phyloP scores from a whole-genome alignment of 2,797 vertebrate genomes.

The Acridotheres tristis region DNA sequence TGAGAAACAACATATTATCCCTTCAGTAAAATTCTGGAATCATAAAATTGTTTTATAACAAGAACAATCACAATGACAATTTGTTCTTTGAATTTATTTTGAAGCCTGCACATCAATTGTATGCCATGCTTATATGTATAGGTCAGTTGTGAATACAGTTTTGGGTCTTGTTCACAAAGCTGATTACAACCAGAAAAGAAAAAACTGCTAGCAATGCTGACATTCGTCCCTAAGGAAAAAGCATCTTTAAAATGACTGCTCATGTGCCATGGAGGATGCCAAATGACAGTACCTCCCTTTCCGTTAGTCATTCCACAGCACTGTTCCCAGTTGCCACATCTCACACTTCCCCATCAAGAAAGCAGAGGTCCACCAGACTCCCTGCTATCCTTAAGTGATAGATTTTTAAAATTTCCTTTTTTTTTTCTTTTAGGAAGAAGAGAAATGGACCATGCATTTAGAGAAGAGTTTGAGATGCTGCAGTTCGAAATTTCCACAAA shows the following conservation, averaged over 20 bases:
- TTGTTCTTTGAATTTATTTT: neutral
- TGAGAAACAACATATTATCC: neutral
- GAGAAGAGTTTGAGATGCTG: neutral
- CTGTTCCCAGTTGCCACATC: neutral
- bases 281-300: neutral
- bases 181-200: neutral
- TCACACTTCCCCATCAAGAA: neutral
- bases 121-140: neutral
- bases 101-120: neutral
- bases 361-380: neutral
- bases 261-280: neutral
- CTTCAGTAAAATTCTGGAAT: neutral
- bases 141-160: neutral
- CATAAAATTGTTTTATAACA: slow-evolving; percentile 5
- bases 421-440: neutral
- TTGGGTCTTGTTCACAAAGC: neutral
- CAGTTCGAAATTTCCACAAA: neutral
- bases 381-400: neutral
- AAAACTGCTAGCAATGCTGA: neutral
- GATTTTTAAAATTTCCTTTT: neutral
- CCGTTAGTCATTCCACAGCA: neutral
- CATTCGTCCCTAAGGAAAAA: neutral
- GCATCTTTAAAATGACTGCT: neutral
- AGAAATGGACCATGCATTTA: neutral
- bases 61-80: neutral